Conservation (phyloP, 1,140 invertebrate species). For the Branchinecta lynchi region DNA sequence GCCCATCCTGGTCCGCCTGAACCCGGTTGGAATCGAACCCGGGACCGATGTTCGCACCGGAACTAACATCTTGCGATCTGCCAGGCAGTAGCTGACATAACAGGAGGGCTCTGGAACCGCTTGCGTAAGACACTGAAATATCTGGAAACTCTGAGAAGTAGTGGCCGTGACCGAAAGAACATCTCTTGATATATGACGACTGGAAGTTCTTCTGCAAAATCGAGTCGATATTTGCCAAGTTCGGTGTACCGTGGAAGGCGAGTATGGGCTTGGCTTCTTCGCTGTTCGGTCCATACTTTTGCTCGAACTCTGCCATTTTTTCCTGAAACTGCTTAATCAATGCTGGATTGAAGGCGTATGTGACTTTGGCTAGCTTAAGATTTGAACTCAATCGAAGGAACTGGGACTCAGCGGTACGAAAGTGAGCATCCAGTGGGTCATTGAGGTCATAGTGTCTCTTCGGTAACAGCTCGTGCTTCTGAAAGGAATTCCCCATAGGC, state of each 20-base stretch:
- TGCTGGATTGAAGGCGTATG: too few relatives aligned
- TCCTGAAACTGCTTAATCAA: too few relatives aligned
- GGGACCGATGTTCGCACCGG: neutral
- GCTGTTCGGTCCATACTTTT: too few relatives aligned
- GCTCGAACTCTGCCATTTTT: too few relatives aligned
- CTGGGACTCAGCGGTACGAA: constrained; percentile 14
- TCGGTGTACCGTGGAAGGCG: constrained; percentile 14
- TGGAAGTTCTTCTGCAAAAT: constrained; percentile 13
- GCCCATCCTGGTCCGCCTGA: neutral
- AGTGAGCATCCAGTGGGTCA: constrained; percentile 12
- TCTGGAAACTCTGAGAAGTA: constrained; percentile 17
- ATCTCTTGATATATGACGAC: neutral
- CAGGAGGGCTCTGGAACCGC: neutral
- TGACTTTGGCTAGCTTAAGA: neutral
- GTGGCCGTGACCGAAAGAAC: constrained; percentile 13
- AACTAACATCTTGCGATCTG: neutral
- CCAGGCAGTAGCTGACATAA: constrained; percentile 16
- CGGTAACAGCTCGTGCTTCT: constrained; percentile 1
- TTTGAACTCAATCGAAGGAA: neutral
- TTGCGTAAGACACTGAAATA: neutral
- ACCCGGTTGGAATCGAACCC: constrained; percentile 11
- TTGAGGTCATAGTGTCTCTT: constrained; percentile 12
- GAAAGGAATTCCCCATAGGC: too few relatives aligned
- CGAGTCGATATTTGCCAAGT: constrained; percentile 16
- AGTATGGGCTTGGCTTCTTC: neutral